phyloP scores from a whole-genome alignment of 2,888 invertebrate genomes.

The Protonemura montana region DNA sequence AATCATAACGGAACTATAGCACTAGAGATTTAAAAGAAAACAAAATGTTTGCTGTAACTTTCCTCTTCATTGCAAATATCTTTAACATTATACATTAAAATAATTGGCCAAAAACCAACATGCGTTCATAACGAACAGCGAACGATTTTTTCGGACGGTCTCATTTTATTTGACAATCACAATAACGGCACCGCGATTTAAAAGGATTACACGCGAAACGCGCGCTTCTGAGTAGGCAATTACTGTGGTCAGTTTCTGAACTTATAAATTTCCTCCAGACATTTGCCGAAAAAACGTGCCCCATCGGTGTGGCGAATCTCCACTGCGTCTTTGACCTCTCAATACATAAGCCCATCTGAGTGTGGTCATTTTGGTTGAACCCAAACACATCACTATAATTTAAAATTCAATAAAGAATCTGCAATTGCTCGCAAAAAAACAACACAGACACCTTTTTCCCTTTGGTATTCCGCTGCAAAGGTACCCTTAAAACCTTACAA shows the following conservation, averaged over 20 bases:
- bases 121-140: neutral
- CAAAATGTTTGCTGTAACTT: neutral
- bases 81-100: neutral
- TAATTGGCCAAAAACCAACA: neutral
- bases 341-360: neutral
- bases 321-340: neutral
- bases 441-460: neutral
- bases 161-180: neutral
- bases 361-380: neutral
- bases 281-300: neutral
- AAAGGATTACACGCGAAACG: neutral
- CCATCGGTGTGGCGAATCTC: neutral
- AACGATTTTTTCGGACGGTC: neutral
- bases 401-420: conserved; percentile 12
- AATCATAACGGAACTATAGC: neutral
- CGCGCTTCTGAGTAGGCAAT: neutral
- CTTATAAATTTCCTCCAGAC: neutral
- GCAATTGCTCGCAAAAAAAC: neutral
- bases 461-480: neutral
- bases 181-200: neutral
- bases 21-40: neutral
- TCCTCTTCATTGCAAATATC: neutral
- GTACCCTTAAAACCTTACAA: neutral
- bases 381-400: neutral
- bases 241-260: neutral